Percentiles rank a stretch among this genome's conserved stretches.
These are phyloP conservation scores for Gambusia holbrooki DNA, from an alignment of 2,113 vertebrate genomes.

Conservation along the genomic window DNA sequence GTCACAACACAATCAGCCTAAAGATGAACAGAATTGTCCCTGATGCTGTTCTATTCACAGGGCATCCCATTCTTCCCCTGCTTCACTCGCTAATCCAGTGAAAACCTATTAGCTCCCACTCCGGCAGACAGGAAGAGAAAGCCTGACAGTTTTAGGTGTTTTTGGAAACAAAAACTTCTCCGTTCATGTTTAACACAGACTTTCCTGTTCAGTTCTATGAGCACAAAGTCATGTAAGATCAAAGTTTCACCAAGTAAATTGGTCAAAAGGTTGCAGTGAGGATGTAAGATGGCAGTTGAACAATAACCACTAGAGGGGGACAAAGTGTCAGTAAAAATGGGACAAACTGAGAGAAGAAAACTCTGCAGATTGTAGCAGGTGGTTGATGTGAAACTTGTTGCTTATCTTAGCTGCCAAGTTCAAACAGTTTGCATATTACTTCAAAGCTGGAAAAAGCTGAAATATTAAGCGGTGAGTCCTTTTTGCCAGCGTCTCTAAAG, in stretches of 20 bases:
- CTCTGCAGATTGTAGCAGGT: constrained; percentile 47
- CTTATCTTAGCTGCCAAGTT: not conserved
- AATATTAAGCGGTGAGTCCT: constrained; percentile 42
- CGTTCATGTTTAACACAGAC: not conserved
- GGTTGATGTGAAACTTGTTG: constrained; percentile 29
- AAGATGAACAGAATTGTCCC: constrained; percentile 50
- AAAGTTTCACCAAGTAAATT: not conserved
- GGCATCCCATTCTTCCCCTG: constrained; percentile 57
- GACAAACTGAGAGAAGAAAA: constrained; percentile 26
- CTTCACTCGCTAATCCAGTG: constrained; percentile 60
- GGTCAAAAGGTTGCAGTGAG: not conserved
- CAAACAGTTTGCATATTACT: not conserved
- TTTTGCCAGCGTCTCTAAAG: not conserved
- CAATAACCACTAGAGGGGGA: constrained; percentile 71
- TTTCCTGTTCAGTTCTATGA: not conserved
- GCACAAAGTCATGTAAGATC: not conserved
- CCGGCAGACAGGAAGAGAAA: constrained; percentile 58
- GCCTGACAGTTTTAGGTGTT: constrained; percentile 17
- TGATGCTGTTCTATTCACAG: constrained; percentile 55
- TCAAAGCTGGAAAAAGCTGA: constrained; percentile 8
- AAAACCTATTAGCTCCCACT: constrained; percentile 62
- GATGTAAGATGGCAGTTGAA: not conserved
- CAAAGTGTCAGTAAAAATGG: not conserved
- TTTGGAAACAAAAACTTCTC: constrained; percentile 19
- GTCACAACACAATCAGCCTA: constrained; percentile 58